Percentiles rank a stretch among this genome's conserved stretches.
phyloP scores from a whole-genome alignment of 1,140 invertebrate genomes.

The Papilio machaon region DNA sequence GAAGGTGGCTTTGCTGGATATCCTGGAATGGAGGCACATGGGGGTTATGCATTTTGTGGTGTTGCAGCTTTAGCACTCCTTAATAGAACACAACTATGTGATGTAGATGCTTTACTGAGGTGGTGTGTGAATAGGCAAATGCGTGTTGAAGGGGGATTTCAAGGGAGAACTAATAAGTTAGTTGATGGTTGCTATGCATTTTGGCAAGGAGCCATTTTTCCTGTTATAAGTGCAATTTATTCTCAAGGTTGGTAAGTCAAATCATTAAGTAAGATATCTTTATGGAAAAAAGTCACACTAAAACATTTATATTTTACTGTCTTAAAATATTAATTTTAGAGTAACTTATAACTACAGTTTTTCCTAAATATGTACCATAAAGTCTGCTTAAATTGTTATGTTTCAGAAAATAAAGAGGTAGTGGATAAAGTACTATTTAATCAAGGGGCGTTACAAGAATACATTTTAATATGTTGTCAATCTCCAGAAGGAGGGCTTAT shows the following conservation, averaged over 20 bases:
- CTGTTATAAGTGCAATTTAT: constrained; percentile 84
- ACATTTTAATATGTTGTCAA: constrained; percentile 97
- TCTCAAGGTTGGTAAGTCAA: constrained; percentile 65
- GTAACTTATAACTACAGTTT: neutral
- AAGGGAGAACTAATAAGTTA: constrained; percentile 98
- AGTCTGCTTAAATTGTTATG: constrained; percentile 26
- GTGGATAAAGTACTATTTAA: constrained; percentile 88
- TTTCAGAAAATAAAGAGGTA: constrained; percentile 72
- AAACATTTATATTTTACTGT: no score
- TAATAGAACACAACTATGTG: constrained; percentile 89
- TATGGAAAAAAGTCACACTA: no score
- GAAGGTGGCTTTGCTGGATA: constrained; percentile 98
- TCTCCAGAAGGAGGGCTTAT: constrained; percentile 93
- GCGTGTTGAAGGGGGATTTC: constrained; percentile 95
- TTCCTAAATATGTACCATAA: neutral
- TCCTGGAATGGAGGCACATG: constrained; percentile 98
- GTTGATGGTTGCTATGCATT: constrained; percentile 99
- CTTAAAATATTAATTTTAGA: neutral
- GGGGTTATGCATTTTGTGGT: constrained; percentile 98
- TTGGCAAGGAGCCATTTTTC: constrained; percentile 97
- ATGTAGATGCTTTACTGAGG: constrained; percentile 90
- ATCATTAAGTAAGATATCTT: neutral
- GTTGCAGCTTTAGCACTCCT: constrained; percentile 94
- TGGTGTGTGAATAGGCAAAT: constrained; percentile 96
- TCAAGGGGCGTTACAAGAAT: constrained; percentile 95